Conservation (phyloP, 2,797 vertebrate genomes). For the Gambusia yucatana region DNA sequence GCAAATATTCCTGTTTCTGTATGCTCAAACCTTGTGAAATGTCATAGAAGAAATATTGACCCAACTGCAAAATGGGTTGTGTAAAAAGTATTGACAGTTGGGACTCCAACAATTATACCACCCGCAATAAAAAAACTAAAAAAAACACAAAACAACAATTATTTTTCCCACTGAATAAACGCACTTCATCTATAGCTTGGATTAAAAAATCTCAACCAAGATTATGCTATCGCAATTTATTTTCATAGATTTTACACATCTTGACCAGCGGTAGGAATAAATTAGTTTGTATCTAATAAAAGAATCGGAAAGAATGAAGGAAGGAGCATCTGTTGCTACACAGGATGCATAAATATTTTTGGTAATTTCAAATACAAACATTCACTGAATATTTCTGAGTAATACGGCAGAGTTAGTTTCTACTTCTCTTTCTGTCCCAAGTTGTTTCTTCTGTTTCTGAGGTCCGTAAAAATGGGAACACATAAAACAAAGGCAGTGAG, state of each 20-base stretch:
- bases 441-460: slow-evolving; percentile 10
- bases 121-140: neutral
- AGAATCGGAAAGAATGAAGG: neutral
- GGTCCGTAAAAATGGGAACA: slow-evolving; percentile 46
- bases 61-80: neutral
- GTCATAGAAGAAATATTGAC: neutral
- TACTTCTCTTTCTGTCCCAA: neutral
- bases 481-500: slow-evolving; percentile 68
- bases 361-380: neutral
- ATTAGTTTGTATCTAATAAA: neutral
- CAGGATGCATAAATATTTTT: neutral
- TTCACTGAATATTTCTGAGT: neutral
- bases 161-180: neutral
- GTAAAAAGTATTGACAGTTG: neutral
- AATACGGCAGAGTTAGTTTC: neutral
- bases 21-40: neutral
- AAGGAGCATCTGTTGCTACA: neutral
- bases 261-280: neutral
- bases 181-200: neutral
- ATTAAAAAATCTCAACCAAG: neutral
- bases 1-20: too few species aligned
- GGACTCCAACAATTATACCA: neutral
- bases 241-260: neutral
- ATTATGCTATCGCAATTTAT: neutral
- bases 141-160: too few species aligned